A percentile compares a stretch with the other conserved stretches of the same genome.
phyloP scores from a whole-genome alignment of 2,113 vertebrate species.

The Xiphias gladius region DNA sequence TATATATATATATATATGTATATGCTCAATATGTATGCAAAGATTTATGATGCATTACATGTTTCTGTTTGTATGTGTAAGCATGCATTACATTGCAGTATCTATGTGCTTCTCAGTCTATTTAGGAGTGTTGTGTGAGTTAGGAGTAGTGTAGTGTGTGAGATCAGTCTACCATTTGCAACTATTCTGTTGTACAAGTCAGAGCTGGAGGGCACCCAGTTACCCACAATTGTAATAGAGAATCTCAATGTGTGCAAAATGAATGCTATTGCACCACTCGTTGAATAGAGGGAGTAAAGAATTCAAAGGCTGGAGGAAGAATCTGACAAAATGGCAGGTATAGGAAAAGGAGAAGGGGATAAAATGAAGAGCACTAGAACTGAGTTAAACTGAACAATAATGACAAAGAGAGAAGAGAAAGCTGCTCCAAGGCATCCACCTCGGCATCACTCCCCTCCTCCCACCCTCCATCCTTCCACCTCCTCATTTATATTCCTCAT shows the following conservation, averaged over 20 bases:
- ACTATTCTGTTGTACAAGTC: constrained; percentile 47
- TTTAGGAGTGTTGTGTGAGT: constrained; percentile 39
- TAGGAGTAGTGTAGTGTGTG: constrained; percentile 30
- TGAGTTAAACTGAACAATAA: constrained; percentile 34
- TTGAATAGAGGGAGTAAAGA: constrained; percentile 30
- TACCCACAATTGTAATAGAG: constrained; percentile 48
- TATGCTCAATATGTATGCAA: neutral
- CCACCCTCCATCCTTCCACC: constrained; percentile 18
- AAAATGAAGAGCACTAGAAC: constrained; percentile 19
- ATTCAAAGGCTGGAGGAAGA: constrained; percentile 14
- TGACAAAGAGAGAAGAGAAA: constrained; percentile 14
- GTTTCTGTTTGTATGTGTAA: neutral
- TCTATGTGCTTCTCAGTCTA: constrained; percentile 27
- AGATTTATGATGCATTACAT: neutral
- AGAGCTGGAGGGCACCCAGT: constrained; percentile 62
- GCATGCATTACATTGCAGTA: neutral
- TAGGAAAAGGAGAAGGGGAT: neutral
- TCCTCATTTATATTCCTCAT: constrained; percentile 57
- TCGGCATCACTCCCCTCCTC: constrained; percentile 4
- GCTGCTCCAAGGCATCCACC: constrained; percentile 19
- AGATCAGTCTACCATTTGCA: constrained; percentile 52
- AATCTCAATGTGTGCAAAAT: constrained; percentile 43
- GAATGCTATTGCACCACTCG: constrained; percentile 46
- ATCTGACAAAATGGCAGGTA: constrained; percentile 10
- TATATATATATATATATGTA: too few species aligned